Conservation (phyloP, 2,888 invertebrate species). For the Tridacna gigas region DNA sequence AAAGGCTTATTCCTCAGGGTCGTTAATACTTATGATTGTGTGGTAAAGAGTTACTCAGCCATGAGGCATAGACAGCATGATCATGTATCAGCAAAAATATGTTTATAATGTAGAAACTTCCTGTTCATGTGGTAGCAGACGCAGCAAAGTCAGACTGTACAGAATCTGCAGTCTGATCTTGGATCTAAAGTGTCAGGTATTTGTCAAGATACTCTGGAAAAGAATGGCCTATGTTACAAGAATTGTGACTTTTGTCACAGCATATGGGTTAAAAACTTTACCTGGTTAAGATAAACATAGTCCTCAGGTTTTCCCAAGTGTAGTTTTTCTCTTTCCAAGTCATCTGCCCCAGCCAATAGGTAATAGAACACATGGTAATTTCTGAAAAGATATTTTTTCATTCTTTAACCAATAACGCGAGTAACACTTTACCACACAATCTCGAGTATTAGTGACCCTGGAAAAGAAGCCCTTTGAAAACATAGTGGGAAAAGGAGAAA, state of each 20-base stretch:
- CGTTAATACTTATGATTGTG: too few species aligned
- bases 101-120: too few species aligned
- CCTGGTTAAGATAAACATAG: constrained; percentile 95
- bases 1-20: not conserved
- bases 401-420: not conserved
- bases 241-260: not conserved
- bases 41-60: too few species aligned
- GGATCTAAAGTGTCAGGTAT: not conserved
- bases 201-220: too few species aligned
- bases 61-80: too few species aligned
- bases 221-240: too few species aligned
- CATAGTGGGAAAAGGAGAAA: too few species aligned
- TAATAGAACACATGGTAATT: constrained; percentile 99
- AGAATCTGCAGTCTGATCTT: not conserved
- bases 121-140: too few species aligned
- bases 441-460: too few species aligned
- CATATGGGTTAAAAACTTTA: constrained; percentile 63
- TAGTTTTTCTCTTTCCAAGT: constrained; percentile 91
- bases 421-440: not conserved
- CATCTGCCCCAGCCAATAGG: constrained; percentile 94
- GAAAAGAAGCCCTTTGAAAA: too few species aligned
- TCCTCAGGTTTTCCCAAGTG: constrained; percentile 94
- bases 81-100: too few species aligned
- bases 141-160: too few species aligned
- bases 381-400: constrained; percentile 84